A percentile compares a stretch with the other conserved stretches of the same genome.
Conservation (phyloP, 2,113 vertebrate genomes). For the Gymnarchus niloticus region DNA sequence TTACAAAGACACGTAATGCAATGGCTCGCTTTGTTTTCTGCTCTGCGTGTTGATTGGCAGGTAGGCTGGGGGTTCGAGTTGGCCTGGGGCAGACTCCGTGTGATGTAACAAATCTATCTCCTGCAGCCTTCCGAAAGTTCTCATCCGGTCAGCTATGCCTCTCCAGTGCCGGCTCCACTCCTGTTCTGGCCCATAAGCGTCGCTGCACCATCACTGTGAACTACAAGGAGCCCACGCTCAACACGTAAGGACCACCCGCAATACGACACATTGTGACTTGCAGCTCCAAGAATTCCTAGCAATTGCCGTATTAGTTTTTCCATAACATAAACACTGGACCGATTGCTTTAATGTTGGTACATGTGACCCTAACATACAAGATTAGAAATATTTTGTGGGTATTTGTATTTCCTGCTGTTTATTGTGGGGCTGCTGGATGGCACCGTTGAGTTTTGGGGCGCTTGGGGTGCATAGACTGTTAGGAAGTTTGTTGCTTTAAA, state of each 20-base stretch:
- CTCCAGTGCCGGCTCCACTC: constrained; percentile 39
- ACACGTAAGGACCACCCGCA: constrained; percentile 50
- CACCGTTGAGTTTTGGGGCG: no score
- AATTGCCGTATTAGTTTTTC: background rate
- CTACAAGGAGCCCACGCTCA: constrained; percentile 82
- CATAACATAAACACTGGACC: background rate
- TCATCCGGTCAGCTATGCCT: constrained; percentile 40
- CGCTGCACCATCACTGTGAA: constrained; percentile 64
- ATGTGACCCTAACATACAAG: background rate
- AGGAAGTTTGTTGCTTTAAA: no score
- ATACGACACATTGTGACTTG: background rate
- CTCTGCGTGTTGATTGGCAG: constrained; percentile 36
- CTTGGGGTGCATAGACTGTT: no score
- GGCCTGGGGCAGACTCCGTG: constrained; percentile 62
- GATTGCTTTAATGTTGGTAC: background rate
- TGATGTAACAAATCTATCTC: constrained; percentile 79
- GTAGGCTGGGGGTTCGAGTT: constrained; percentile 52
- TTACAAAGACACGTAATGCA: no score
- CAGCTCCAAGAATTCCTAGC: background rate
- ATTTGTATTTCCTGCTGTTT: background rate
- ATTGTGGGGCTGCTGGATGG: background rate
- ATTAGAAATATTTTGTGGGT: background rate
- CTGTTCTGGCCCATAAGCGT: constrained; percentile 54
- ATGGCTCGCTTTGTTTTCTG: no score
- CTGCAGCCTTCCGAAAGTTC: constrained; percentile 51